Evolutionary conservation across 1,140 invertebrate genomes (phyloP).

Genomic region (Harlomillsia oculata): DNA sequence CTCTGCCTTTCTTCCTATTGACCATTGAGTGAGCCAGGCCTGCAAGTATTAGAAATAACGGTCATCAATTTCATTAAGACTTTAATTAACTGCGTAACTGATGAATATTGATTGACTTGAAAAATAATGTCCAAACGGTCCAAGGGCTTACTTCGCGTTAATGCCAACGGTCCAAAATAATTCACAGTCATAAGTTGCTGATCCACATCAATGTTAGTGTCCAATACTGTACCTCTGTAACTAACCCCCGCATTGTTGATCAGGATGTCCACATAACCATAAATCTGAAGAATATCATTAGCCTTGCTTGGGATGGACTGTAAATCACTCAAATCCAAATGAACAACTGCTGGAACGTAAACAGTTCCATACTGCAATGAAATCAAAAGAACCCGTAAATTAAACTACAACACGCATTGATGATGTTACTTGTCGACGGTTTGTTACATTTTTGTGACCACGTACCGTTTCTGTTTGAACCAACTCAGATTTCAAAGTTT

Average conservation of each 20-base stretch:
- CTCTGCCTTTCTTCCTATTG: constrained; percentile 61
- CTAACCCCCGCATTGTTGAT: constrained; percentile 89
- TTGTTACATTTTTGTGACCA: neutral
- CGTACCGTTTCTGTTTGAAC: constrained; percentile 39
- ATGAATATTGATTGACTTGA: no score
- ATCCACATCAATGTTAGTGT: constrained; percentile 73
- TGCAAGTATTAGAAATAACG: no score
- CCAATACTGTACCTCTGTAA: constrained; percentile 62
- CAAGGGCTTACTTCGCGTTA: constrained; percentile 79
- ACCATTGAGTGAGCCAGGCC: constrained; percentile 76
- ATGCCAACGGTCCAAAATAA: constrained; percentile 81
- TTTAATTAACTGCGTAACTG: no score
- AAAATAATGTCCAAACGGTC: no score
- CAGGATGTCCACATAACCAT: constrained; percentile 73
- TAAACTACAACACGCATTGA: neutral
- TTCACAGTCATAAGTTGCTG: constrained; percentile 84
- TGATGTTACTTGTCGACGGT: neutral
- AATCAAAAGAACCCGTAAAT: neutral
- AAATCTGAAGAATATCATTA: constrained; percentile 53
- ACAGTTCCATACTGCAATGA: constrained; percentile 40
- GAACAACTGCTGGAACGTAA: constrained; percentile 61
- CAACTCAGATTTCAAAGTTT: constrained; percentile 63
- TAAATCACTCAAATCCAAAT: constrained; percentile 66
- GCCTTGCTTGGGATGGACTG: constrained; percentile 53
- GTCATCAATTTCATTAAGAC: no score